A percentile compares a stretch with the other conserved stretches of the same genome.
These are phyloP conservation scores for Potamilus streckersoni DNA, from an alignment of 1,140 invertebrate genomes.

Conservation along the genomic window DNA sequence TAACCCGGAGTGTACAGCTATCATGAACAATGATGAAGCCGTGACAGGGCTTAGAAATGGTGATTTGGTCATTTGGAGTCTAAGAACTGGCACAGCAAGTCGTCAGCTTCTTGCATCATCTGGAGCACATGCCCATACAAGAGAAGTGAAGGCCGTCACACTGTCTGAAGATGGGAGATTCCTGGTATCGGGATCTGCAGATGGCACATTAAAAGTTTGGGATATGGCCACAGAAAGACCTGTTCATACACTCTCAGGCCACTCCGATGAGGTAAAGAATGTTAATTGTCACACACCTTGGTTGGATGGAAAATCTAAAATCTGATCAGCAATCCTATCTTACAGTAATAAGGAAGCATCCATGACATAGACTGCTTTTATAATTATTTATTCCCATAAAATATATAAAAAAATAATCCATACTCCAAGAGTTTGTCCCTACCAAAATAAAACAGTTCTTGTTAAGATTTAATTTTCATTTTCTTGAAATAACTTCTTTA, in stretches of 20 bases:
- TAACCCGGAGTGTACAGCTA: constrained; percentile 60
- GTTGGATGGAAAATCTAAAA: too few relatives aligned
- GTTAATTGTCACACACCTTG: background rate
- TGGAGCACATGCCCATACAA: constrained; percentile 56
- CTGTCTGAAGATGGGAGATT: constrained; percentile 60
- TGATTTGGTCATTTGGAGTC: constrained; percentile 65
- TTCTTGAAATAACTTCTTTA: too few relatives aligned
- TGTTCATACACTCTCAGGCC: constrained; percentile 58
- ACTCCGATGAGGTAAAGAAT: constrained; percentile 63
- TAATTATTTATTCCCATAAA: too few relatives aligned
- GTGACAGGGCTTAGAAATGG: constrained; percentile 66
- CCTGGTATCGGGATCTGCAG: constrained; percentile 65
- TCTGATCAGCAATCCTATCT: too few relatives aligned
- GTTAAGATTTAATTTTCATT: too few relatives aligned
- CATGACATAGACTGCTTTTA: too few relatives aligned
- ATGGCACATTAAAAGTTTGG: constrained; percentile 66
- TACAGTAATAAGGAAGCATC: too few relatives aligned
- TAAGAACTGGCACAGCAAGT: constrained; percentile 60
- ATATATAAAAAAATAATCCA: too few relatives aligned
- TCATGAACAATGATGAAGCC: constrained; percentile 65
- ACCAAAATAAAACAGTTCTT: too few relatives aligned
- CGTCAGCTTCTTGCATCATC: constrained; percentile 53
- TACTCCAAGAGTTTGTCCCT: too few relatives aligned
- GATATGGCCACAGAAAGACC: constrained; percentile 62
- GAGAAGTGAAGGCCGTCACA: constrained; percentile 62